Evolutionary conservation across 2,797 vertebrate species (phyloP).

Genomic region (Aratinga solstitialis): DNA sequence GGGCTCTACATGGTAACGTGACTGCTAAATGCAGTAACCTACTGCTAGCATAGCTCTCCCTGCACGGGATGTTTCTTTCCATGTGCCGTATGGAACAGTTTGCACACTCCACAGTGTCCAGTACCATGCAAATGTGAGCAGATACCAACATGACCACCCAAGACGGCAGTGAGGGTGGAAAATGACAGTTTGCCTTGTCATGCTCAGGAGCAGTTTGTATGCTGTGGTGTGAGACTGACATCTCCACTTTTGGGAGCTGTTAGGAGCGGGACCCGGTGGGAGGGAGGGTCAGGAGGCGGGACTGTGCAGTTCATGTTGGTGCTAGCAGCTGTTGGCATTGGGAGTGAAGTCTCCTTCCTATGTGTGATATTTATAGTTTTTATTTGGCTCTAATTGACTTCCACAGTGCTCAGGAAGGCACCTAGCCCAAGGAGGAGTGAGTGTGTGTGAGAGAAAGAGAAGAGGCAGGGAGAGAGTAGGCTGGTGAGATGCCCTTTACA

Average conservation of each 20-base stretch:
- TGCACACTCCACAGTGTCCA: not conserved
- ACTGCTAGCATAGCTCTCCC: not conserved
- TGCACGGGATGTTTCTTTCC: not conserved
- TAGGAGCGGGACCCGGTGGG: rapidly evolving
- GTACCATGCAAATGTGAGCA: rapidly evolving
- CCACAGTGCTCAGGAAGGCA: not conserved
- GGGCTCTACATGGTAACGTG: not conserved
- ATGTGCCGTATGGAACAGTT: not conserved
- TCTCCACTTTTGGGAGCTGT: not conserved
- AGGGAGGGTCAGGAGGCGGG: not conserved
- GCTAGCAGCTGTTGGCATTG: not conserved
- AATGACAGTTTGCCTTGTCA: not conserved
- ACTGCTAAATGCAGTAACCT: not conserved
- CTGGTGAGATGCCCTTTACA: not conserved
- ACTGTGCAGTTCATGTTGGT: rapidly evolving
- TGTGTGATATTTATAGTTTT: not conserved
- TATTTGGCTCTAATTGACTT: not conserved
- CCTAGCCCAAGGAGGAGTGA: not conserved
- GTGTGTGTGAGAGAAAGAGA: not conserved
- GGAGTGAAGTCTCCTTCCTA: not conserved
- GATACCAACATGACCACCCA: not conserved
- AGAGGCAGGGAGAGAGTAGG: not conserved
- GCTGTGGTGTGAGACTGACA: not conserved
- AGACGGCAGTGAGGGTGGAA: not conserved
- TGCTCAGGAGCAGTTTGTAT: not conserved